Conservation (phyloP, 2,888 invertebrate genomes). For the Meta bourneti region DNA sequence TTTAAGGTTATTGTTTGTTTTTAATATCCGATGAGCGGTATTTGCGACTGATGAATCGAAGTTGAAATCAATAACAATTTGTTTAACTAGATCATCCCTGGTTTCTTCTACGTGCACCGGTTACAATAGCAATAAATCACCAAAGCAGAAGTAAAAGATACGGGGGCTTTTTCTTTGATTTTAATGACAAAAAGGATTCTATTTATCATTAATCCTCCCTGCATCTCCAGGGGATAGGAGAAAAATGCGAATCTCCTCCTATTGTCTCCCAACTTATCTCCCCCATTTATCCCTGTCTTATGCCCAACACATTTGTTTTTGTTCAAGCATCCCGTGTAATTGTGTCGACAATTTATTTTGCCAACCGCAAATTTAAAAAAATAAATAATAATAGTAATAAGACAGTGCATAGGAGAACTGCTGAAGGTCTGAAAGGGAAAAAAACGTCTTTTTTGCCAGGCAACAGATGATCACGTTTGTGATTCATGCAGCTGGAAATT, state of each 20-base stretch:
- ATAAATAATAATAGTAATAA: background rate
- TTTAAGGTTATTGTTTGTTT: background rate
- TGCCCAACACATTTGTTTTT: background rate
- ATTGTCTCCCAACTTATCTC: background rate
- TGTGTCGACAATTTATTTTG: background rate
- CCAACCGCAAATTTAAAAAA: background rate
- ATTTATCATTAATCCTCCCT: background rate
- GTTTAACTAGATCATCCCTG: background rate
- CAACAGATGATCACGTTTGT: background rate
- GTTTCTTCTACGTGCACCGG: background rate
- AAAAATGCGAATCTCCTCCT: background rate
- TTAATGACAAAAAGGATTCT: background rate
- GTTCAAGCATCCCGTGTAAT: background rate
- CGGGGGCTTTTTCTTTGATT: background rate
- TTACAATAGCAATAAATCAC: background rate
- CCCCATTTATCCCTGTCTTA: background rate
- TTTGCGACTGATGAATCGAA: background rate
- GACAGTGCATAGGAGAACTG: background rate
- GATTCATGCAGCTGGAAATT: background rate
- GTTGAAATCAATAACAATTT: background rate
- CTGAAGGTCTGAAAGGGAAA: background rate
- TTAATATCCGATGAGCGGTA: background rate
- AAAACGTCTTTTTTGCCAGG: background rate
- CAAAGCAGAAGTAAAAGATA: background rate
- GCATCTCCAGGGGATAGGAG: background rate